phyloP scores from a whole-genome alignment of 2,888 invertebrate genomes.

The Lochmaea capreae region DNA sequence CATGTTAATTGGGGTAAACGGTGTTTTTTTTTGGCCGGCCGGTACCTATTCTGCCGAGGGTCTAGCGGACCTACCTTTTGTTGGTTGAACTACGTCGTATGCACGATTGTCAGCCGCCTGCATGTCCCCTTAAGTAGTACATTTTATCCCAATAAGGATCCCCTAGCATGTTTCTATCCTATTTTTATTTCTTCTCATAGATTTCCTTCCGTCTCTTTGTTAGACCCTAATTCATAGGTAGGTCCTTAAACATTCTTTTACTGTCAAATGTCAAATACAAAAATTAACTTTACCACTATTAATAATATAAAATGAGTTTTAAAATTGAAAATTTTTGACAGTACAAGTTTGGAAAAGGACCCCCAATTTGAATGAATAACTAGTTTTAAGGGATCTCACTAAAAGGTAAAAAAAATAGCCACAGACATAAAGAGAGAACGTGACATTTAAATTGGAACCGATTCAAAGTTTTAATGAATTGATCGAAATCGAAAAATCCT shows the following conservation, averaged over 20 bases:
- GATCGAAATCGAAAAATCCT: neutral
- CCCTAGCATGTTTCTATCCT: conserved; percentile 40
- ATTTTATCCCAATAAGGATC: conserved; percentile 34
- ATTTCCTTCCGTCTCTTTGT: conserved; percentile 30
- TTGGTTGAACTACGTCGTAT: conserved; percentile 57
- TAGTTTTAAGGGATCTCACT: neutral
- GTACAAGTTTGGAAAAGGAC: neutral
- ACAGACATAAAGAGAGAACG: neutral
- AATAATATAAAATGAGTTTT: too few relatives aligned
- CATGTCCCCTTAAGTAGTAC: conserved; percentile 52
- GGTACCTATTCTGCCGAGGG: conserved; percentile 66
- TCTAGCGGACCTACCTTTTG: conserved; percentile 48
- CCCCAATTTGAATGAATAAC: conserved; percentile 1
- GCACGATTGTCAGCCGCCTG: conserved; percentile 60
- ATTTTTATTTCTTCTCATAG: conserved; percentile 23
- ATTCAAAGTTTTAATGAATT: neutral
- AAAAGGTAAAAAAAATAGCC: neutral
- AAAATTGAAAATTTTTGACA: neutral
- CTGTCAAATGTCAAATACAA: neutral
- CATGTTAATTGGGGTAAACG: conserved; percentile 61
- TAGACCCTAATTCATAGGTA: conserved; percentile 30
- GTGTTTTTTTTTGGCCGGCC: conserved; percentile 63
- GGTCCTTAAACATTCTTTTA: neutral
- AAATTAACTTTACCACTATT: too few relatives aligned
- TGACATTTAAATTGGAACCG: neutral